phyloP scores from a whole-genome alignment of 2,797 vertebrate genomes.

The Acrossocheilus fasciatus region DNA sequence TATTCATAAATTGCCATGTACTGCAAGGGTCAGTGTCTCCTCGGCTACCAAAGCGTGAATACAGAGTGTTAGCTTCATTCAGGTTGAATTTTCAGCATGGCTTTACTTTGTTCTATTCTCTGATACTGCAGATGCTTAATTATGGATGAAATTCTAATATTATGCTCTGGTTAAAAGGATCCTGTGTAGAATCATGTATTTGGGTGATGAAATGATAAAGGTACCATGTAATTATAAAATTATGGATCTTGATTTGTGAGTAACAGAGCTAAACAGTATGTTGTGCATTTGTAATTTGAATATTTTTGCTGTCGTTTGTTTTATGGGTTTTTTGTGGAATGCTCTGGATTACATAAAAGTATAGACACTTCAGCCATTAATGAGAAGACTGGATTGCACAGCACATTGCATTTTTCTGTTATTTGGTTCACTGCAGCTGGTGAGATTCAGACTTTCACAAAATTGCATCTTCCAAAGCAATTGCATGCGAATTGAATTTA shows the following conservation, averaged over 20 bases:
- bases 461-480: constrained; percentile 56
- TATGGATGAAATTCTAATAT: constrained; percentile 17
- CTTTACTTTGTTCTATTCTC: constrained; percentile 8
- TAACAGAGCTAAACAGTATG: constrained; percentile 2
- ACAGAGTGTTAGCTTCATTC: not conserved
- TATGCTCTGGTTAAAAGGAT: not conserved
- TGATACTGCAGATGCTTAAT: not conserved
- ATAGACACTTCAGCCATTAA: constrained; percentile 61
- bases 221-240: not conserved
- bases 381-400: constrained; percentile 54
- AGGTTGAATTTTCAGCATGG: not conserved
- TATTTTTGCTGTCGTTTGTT: not conserved
- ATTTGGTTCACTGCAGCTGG: constrained; percentile 51
- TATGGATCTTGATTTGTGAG: not conserved
- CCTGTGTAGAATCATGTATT: not conserved
- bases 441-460: constrained; percentile 47
- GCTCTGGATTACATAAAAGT: constrained; percentile 52
- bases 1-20: not conserved
- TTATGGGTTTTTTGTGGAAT: not conserved
- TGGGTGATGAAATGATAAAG: not conserved
- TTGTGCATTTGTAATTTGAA: constrained; percentile 15
- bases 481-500: constrained; percentile 67
- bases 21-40: not conserved
- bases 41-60: not conserved
- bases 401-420: constrained; percentile 42